These are phyloP conservation scores for Lordiphosa clarofinis DNA, from an alignment of 1,140 invertebrate species.

Conservation along the genomic window DNA sequence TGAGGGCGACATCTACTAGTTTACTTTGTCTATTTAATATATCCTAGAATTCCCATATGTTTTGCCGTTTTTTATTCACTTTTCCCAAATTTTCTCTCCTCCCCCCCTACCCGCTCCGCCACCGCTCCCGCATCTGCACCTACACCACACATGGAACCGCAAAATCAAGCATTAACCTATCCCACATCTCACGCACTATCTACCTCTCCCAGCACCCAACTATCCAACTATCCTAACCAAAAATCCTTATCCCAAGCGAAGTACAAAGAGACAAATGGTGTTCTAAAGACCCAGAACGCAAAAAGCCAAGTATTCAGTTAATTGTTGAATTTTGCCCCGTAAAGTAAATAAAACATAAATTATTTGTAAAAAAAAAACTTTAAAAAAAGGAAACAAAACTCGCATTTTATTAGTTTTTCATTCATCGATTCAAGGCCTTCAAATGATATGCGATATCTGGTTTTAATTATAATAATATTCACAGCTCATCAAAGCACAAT, in stretches of 20 bases:
- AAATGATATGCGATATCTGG: conserved; percentile 31
- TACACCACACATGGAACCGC: conserved; percentile 24
- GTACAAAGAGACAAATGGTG: conserved; percentile 77
- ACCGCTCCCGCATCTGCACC: conserved; percentile 24
- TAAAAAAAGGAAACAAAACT: conserved; percentile 16
- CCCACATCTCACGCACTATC: conserved; percentile 47
- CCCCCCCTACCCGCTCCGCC: conserved; percentile 15
- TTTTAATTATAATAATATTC: conserved; percentile 64
- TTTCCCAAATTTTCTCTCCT: conserved; percentile 17
- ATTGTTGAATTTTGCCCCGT: conserved; percentile 56
- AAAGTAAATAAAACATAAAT: conserved; percentile 70
- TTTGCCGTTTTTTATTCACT: conserved; percentile 50
- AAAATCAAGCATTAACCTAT: conserved; percentile 58
- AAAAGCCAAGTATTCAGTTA: conserved; percentile 57
- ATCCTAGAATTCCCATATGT: conserved; percentile 45
- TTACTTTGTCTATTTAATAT: conserved; percentile 63
- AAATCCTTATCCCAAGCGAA: conserved; percentile 37
- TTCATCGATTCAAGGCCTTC: conserved; percentile 52
- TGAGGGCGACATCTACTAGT: conserved; percentile 39
- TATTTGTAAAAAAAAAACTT: conserved; percentile 66
- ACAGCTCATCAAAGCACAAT: conserved; percentile 65
- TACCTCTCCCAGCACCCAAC: conserved; percentile 29
- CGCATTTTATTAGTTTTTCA: conserved; percentile 38
- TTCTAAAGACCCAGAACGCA: conserved; percentile 48
- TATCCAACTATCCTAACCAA: conserved; percentile 54